Base-by-base conservation (phyloP, 1,140 invertebrate genomes). In the Achatina immaculata region DNA sequence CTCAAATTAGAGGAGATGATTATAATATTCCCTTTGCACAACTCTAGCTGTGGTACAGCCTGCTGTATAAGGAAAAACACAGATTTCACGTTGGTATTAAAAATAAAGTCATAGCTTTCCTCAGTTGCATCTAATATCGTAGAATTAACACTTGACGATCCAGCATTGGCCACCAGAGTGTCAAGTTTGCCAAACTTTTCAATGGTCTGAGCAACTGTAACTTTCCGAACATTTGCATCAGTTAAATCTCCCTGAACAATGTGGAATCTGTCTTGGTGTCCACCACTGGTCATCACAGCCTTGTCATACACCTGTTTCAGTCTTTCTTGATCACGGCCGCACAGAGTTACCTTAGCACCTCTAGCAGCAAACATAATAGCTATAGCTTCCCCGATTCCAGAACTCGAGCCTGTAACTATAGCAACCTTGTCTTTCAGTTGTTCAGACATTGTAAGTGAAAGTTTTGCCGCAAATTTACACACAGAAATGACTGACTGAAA, bases 61-160 rank as follows among this genome's bases (percentile, higher is more conserved):
- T 74, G 9, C 28, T 74, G 43, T 2, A 74, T 74, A 36, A 74
- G 72, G 9, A 74, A 74, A 51, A 74, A 74, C 72, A 11, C 28
- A 34, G 72, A 45, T 34, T 55, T 45, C 4, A 74, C 2, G 28
- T 74, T 74, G 7, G 72, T 51, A 28, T 51, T 36, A n/a, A 74
- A 1, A 9, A 51, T 55, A 6, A 11, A 2, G 31, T 74, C 43
- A 43, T 19, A 74, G 2, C 11, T 51, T 34, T 74, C 45, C 21
- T 74, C 45, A 6, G 71, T 74, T 6, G n/a, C 43, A 51, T 40
- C 28, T 31, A 2, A 1, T 6, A 74, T 11, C 6, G 36, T 2
- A 16, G 7, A 14, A 2, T 28, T 31, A 7, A 24, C 3, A 74
- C 28, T 14, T 36, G 45, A 7, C 6, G 31, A n/a, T 36, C 72